phyloP scores from a whole-genome alignment of 2,888 invertebrate species.

The Caradrina clavipalpis region DNA sequence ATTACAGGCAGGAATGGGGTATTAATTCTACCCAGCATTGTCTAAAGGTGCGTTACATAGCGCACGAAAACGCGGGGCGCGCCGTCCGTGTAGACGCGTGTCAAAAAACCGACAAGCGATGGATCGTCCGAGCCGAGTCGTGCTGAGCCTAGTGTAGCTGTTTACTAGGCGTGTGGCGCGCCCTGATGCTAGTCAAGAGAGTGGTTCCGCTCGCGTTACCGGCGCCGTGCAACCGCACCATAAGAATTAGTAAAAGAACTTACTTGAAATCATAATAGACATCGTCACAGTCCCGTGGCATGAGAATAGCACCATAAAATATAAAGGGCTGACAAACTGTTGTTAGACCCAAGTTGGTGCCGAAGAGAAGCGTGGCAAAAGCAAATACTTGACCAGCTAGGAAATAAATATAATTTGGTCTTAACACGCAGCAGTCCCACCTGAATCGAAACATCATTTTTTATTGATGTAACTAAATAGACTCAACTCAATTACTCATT shows the following conservation, averaged over 20 bases:
- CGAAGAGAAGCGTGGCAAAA: constrained; percentile 93
- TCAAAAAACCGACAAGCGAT: too few species aligned
- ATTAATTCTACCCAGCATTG: not conserved
- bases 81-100: too few species aligned
- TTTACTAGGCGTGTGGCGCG: too few species aligned
- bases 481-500: not conserved
- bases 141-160: too few species aligned
- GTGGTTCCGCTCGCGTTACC: too few species aligned
- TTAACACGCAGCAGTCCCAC: constrained; percentile 96
- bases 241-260: constrained; percentile 78
- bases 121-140: too few species aligned
- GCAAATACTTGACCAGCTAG: constrained; percentile 93
- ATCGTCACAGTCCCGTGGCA: constrained; percentile 96
- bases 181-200: too few species aligned
- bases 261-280: constrained; percentile 95
- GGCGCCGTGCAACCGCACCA: too few species aligned
- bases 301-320: constrained; percentile 92
- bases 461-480: not conserved
- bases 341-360: constrained; percentile 95
- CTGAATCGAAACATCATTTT: constrained; percentile 81
- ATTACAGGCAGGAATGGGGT: too few species aligned
- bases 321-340: constrained; percentile 96
- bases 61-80: too few species aligned
- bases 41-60: too few species aligned
- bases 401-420: constrained; percentile 94